A percentile compares a stretch with the other conserved stretches of the same genome.
Conservation (phyloP, 2,888 invertebrate species). For the Physocephala rufipes region DNA sequence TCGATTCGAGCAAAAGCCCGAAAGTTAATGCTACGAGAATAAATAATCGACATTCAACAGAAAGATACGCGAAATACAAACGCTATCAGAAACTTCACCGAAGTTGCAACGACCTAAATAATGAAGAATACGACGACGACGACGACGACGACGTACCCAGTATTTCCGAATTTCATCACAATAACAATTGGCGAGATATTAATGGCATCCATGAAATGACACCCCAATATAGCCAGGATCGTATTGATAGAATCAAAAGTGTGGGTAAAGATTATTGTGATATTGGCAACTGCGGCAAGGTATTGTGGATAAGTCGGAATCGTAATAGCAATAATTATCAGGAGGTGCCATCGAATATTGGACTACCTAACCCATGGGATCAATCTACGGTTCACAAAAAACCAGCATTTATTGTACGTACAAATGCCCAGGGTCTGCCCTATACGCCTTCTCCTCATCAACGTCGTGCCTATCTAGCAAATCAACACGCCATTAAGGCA, state of each 20-base stretch:
- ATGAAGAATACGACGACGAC: conserved; percentile 41
- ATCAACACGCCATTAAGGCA: conserved; percentile 63
- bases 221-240: neutral
- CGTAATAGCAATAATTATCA: conserved; percentile 41
- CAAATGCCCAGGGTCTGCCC: conserved; percentile 60
- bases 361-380: neutral
- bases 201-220: neutral
- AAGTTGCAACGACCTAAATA: conserved; percentile 54
- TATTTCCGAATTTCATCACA: conserved; percentile 17
- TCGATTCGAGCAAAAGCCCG: conserved; percentile 8
- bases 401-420: conserved; percentile 51
- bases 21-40: neutral
- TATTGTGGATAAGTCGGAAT: conserved; percentile 61
- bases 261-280: conserved; percentile 49
- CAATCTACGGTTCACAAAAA: conserved; percentile 3
- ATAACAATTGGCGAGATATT: conserved; percentile 21
- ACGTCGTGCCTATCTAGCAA: conserved; percentile 60
- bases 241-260: neutral
- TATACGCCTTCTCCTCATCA: conserved; percentile 60
- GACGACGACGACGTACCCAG: conserved; percentile 15
- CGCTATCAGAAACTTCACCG: conserved; percentile 47
- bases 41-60: neutral
- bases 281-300: conserved; percentile 63
- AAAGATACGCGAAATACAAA: conserved; percentile 13
- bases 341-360: conserved; percentile 31